phyloP scores from a whole-genome alignment of 2,113 vertebrate species.

The Pelmatolapia mariae region DNA sequence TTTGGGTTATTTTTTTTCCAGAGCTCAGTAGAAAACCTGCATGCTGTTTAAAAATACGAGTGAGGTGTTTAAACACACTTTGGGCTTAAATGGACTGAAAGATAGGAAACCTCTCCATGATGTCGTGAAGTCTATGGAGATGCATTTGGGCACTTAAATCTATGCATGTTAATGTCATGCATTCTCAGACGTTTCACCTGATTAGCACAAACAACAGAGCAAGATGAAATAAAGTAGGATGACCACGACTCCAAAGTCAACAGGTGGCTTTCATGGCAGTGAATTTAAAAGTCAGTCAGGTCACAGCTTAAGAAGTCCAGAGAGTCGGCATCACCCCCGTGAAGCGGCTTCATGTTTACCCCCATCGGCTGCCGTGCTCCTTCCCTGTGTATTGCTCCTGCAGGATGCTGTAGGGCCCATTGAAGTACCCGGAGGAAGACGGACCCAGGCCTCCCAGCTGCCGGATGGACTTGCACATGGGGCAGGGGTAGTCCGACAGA shows the following conservation, averaged over 20 bases:
- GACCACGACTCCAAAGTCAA: not conserved
- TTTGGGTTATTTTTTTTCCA: not conserved
- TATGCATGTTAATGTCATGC: not conserved
- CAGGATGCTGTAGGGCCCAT: conserved; percentile 33
- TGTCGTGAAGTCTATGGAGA: not conserved
- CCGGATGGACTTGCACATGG: conserved; percentile 72
- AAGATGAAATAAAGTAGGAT: not conserved
- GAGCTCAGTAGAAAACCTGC: not conserved
- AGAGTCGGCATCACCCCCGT: not conserved
- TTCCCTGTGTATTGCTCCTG: conserved; percentile 44
- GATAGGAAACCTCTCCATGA: not conserved
- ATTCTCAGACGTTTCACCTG: conserved; percentile 2
- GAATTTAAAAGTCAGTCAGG: not conserved
- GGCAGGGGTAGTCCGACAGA: conserved; percentile 73
- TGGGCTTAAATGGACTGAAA: not conserved
- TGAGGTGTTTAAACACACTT: not conserved
- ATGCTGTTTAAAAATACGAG: not conserved
- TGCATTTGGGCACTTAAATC: conserved; percentile 1
- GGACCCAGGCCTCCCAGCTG: conserved; percentile 57
- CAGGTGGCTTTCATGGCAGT: not conserved
- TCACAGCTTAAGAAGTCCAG: not conserved
- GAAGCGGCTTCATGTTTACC: not conserved
- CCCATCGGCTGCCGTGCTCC: conserved; percentile 54
- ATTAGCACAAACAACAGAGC: not conserved
- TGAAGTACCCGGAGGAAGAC: conserved; percentile 40